Evolutionary conservation across 2,113 vertebrate genomes (phyloP).

Genomic region (Sclerurus mexicanus): DNA sequence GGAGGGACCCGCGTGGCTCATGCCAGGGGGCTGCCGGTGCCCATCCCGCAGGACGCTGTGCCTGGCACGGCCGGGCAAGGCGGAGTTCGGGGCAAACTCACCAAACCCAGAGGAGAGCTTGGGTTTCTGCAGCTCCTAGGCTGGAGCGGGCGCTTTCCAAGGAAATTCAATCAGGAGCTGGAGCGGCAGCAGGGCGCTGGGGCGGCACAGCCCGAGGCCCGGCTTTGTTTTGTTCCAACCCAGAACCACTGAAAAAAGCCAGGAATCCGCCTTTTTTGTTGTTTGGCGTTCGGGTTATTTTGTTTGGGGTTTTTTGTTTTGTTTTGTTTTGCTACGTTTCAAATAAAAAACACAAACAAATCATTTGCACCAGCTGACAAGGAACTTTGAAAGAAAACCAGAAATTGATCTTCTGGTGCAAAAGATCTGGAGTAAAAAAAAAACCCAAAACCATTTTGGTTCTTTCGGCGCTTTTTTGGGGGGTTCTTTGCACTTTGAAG

Average conservation of each 20-base stretch:
- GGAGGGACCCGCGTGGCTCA: neutral
- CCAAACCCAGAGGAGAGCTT: neutral
- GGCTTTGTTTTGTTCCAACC: conserved; percentile 28
- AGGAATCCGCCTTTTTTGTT: neutral
- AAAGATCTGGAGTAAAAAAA: neutral
- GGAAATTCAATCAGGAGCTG: conserved; percentile 57
- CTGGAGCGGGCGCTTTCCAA: conserved; percentile 21
- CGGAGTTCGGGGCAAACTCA: neutral
- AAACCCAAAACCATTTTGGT: rapidly evolving
- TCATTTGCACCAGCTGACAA: neutral
- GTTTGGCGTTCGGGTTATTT: neutral
- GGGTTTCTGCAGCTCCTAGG: conserved; percentile 8
- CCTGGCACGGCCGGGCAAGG: neutral
- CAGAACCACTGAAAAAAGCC: neutral
- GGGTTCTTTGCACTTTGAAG: neutral
- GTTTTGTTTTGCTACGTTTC: neutral
- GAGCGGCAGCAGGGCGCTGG: neutral
- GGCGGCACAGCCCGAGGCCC: neutral
- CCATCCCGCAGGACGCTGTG: rapidly evolving
- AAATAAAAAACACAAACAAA: neutral
- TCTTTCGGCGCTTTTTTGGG: neutral
- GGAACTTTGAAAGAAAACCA: neutral
- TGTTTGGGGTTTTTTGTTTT: neutral
- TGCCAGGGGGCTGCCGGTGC: neutral
- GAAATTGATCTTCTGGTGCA: neutral